Evolutionary conservation across 2,113 vertebrate species (phyloP).

Genomic region (Hydropotes inermis): DNA sequence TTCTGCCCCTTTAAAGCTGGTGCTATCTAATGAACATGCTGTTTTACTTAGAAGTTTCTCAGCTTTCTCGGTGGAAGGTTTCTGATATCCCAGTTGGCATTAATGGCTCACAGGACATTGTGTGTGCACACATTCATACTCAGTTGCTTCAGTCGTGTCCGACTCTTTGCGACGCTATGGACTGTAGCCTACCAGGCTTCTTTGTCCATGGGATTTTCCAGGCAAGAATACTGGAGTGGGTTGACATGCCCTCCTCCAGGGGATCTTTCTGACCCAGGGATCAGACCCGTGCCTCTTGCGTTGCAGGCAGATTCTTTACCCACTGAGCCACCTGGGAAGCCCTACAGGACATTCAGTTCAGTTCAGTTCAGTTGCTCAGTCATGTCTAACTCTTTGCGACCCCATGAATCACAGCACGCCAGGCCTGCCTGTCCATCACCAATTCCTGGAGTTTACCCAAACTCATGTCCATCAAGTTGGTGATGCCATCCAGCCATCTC

Average conservation of each 20-base stretch:
- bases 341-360: not conserved
- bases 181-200: not conserved
- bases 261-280: not conserved
- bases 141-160: not conserved
- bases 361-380: too few relatives aligned
- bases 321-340: not conserved
- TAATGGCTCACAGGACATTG: not conserved
- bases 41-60: not conserved
- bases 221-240: not conserved
- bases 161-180: fast-evolving
- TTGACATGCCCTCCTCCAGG: not conserved
- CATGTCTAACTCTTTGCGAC: too few relatives aligned
- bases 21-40: not conserved
- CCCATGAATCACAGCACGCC: too few relatives aligned
- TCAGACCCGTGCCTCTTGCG: fast-evolving
- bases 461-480: too few relatives aligned
- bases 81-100: not conserved
- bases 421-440: too few relatives aligned
- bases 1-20: not conserved
- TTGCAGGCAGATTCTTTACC: not conserved
- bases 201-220: not conserved
- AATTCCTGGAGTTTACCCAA: too few relatives aligned
- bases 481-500: too few relatives aligned
- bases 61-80: not conserved
- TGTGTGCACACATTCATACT: not conserved